phyloP scores from a whole-genome alignment of 1,140 invertebrate species.

The Cataglyphis hispanica region DNA sequence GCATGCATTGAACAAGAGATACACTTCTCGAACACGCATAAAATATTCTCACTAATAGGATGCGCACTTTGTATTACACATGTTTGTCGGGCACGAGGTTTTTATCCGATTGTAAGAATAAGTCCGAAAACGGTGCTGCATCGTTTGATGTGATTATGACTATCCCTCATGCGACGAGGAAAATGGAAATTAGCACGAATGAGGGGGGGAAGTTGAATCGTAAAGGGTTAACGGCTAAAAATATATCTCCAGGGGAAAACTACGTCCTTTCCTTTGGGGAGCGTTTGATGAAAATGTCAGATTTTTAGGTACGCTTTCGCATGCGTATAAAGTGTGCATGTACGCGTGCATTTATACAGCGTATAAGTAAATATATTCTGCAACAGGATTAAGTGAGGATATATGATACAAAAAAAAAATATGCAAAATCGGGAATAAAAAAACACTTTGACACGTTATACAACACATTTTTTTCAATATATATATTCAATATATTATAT shows the following conservation, averaged over 20 bases:
- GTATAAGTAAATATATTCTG: neutral
- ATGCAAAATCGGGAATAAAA: neutral
- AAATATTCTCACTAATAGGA: neutral
- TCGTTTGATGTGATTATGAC: constrained; percentile 31
- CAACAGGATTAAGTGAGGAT: neutral
- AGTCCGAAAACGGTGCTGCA: constrained; percentile 23
- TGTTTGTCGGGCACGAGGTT: neutral
- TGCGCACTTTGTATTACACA: neutral
- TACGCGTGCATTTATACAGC: neutral
- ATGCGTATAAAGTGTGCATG: neutral
- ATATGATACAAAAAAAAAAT: neutral
- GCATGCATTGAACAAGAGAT: neutral
- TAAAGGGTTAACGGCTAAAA: constrained; percentile 49
- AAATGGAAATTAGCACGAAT: constrained; percentile 50
- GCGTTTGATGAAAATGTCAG: constrained; percentile 51
- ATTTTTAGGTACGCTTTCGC: constrained; percentile 39
- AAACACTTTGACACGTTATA: neutral
- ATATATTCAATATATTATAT: too few relatives aligned
- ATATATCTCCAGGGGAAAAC: neutral
- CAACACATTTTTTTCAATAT: neutral
- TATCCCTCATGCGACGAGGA: constrained; percentile 22
- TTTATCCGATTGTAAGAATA: neutral
- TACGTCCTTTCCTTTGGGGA: neutral
- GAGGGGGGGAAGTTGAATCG: constrained; percentile 10
- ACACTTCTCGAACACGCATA: too few relatives aligned